Percentiles rank a stretch among this genome's conserved stretches.
Conservation (phyloP, 2,113 vertebrate species). For the Pimephales promelas region DNA sequence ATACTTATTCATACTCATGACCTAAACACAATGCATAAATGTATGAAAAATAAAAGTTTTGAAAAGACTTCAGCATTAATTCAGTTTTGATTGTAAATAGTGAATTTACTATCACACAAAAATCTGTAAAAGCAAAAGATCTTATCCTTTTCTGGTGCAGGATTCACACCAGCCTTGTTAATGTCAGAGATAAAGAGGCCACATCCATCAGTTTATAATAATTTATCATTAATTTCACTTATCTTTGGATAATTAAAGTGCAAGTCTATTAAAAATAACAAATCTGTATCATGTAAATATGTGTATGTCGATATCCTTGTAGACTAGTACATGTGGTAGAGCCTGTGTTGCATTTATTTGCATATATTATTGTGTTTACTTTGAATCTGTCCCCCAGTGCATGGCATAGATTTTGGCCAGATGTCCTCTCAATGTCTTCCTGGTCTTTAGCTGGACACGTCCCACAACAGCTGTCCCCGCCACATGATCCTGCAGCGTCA, state of each 20-base stretch:
- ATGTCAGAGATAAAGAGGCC: not conserved
- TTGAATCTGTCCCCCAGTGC: constrained; percentile 93
- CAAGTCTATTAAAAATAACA: not conserved
- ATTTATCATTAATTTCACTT: not conserved
- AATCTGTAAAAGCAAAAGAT: not conserved
- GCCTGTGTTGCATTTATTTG: constrained; percentile 8
- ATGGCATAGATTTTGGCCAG: constrained; percentile 97
- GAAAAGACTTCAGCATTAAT: not conserved
- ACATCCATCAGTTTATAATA: not conserved
- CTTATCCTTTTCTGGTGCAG: not conserved
- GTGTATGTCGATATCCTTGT: constrained; percentile 1
- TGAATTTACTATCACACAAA: not conserved
- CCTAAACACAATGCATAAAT: not conserved
- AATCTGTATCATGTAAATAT: not conserved
- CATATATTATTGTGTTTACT: constrained; percentile 73
- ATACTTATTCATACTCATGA: not conserved
- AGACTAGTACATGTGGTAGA: not conserved
- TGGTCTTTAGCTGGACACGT: constrained; percentile 89
- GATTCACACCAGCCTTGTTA: not conserved
- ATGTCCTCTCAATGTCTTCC: constrained; percentile 91
- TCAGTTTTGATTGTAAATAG: not conserved
- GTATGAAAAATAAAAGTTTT: not conserved
- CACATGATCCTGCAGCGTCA: constrained; percentile 83
- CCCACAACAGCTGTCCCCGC: constrained; percentile 79
- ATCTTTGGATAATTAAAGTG: not conserved